Base-by-base conservation (phyloP, 37 sponge, comb jelly and placozoan species). In the Halichondria panicea region DNA sequence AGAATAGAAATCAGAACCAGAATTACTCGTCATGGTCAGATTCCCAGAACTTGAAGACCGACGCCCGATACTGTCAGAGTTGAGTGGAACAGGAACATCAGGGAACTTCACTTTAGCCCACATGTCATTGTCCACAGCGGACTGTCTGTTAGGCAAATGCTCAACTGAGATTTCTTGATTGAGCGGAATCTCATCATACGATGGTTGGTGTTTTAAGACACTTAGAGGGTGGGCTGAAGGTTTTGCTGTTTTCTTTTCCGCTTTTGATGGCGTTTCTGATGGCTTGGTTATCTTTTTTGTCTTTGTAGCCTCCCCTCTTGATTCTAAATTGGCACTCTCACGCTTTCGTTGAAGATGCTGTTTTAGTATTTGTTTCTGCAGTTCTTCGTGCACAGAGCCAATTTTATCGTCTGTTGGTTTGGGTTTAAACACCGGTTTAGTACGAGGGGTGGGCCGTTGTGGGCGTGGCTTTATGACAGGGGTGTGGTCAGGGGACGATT, bases 51-150 rank as follows among this genome's bases (percentile, higher is more conserved):
- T 62, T 0, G 79, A 57, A 11, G 79, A 78, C 34, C 68, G 31
- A 4, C 59, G 68, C 1, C 55, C 55, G 7, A 66, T 6, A 40
- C 44, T 78, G 59, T 56, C 79, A 0, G 2, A 52, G 9, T 3
- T 4, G 28, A 39, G 35, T 9, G 33, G 54, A 4, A 19, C 9
- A 27, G 74, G 55, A 21, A 65, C 21, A 22, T 76, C 60, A 3
- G 48, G 53, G 72, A 54, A 87, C 37, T 68, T 81, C 1, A 87
- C 71, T 18, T 37, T 40, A 35, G 70, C 72, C 88, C 81, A 76
- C 77, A 80, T 69, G 37, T 86, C 87, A 57, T 79, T 66, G 68
- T 86, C 87, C 4, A 15, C 22, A 18, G 56, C 66, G 43, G 75
- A 79, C 63, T 45, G 22, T 9, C 71, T 62, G 1, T 56, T 38